phyloP scores from a whole-genome alignment of 2,888 invertebrate species.

The Adelphocoris suturalis region DNA sequence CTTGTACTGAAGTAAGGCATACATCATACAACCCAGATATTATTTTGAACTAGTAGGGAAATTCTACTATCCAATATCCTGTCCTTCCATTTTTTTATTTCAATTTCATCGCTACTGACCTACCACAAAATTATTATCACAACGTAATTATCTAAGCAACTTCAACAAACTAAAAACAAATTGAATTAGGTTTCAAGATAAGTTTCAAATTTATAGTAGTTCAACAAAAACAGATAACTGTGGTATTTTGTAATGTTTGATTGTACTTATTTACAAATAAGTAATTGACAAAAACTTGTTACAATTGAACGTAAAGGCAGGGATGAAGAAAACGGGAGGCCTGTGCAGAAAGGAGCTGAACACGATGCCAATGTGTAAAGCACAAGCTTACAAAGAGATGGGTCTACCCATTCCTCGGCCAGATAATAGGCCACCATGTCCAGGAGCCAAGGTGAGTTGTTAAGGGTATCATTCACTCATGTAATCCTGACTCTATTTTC shows the following conservation, averaged over 20 bases:
- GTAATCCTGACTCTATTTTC: too few relatives aligned
- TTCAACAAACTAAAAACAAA: not conserved
- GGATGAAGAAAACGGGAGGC: slow-evolving; percentile 50
- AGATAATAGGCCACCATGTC: slow-evolving; percentile 51
- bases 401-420: slow-evolving; percentile 72
- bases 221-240: not conserved
- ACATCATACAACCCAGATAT: not conserved
- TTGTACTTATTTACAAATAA: not conserved
- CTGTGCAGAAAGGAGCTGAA: slow-evolving; percentile 47
- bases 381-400: slow-evolving; percentile 73
- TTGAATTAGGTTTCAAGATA: not conserved
- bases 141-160: not conserved
- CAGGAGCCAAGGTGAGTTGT: slow-evolving; percentile 60
- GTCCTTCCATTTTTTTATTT: too few relatives aligned
- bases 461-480: too few relatives aligned
- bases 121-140: too few relatives aligned
- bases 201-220: not conserved
- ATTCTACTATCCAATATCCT: too few relatives aligned
- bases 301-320: not conserved
- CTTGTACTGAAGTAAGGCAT: not conserved
- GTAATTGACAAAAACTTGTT: not conserved
- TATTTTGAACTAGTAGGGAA: not conserved
- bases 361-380: slow-evolving; percentile 72
- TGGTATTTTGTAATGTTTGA: not conserved
- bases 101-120: too few relatives aligned